Evolutionary conservation across 2,797 vertebrate species (phyloP), one percentile per base, ranked within the genome.

Genomic region (Macroramphosus scolopax): DNA sequence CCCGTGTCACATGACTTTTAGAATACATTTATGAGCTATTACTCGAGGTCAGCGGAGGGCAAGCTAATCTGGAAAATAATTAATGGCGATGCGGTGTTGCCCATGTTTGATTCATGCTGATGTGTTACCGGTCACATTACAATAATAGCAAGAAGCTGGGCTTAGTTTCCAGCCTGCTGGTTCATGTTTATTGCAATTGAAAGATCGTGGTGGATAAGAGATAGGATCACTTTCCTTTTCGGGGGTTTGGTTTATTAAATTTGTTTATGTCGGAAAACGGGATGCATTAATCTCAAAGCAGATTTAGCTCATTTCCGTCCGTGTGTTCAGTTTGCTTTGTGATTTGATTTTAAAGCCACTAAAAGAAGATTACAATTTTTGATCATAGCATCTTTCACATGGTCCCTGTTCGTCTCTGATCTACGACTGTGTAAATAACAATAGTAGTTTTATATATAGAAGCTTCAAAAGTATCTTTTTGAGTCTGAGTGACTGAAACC

Each of bases 41-140:
- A 56, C 42, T 77, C 55, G 50, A 72, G 62, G 72, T 62, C 60
- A 54, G 14, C 22, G 28, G 24, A 68, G 35, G 57, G 55, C 53
- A 72, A 51, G 44, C 55, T 60, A 61, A 76, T 69, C 38, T 47
- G 24, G 28, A 65, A 62, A 75, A 63, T 47, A 67, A 67, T 73
- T 75, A 58, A 69, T 64, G 17, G 35, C 24, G 29, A 47, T 45
- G 63, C 51, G 8, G 35, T 10, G 25, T 16, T 42, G 44, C 33
- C 16, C 38, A 35, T 55, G 52, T 68, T 66, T 28, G 45, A 58
- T 68, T 53, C 51, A 57, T 42, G 37, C 50, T 66, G 47, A n/a
- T n/a, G 24, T 43, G 34, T 62, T 57, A 63, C 77, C 39, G 42
- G 31, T 40, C 50, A 45, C 25, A 47, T 54, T 25, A 37, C 48